phyloP scores from a whole-genome alignment of 2,797 vertebrate genomes.

The Saxicola maurus region DNA sequence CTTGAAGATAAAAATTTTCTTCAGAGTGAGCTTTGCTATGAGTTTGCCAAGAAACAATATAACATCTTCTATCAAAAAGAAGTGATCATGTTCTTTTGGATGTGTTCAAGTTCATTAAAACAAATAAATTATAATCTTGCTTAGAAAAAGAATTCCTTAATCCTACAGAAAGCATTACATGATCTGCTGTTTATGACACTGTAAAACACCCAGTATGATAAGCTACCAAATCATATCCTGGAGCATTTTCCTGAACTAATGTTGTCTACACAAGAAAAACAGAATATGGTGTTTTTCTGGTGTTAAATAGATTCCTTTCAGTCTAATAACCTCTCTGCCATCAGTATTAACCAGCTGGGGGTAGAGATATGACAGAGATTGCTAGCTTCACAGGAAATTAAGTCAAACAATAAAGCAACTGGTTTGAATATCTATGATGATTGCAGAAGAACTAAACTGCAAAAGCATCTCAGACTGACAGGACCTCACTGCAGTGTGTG shows the following conservation, averaged over 20 bases:
- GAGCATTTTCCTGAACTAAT: neutral
- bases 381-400: constrained; percentile 24
- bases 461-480: neutral
- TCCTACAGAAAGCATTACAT: neutral
- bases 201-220: neutral
- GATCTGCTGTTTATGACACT: neutral
- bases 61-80: neutral
- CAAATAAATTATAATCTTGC: neutral
- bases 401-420: neutral
- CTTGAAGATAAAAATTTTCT: neutral
- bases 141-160: neutral
- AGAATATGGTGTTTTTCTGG: neutral
- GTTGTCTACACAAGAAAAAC: neutral
- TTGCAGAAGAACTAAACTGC: neutral
- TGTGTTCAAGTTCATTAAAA: neutral
- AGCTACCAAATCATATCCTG: neutral
- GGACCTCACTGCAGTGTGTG: neutral
- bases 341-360: neutral
- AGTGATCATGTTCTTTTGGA: neutral
- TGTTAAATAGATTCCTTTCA: neutral
- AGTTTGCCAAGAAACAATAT: neutral
- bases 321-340: neutral
- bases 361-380: neutral
- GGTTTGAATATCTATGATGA: neutral
- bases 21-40: neutral